A percentile compares a stretch with the other conserved stretches of the same genome.
Evolutionary conservation across 2,888 invertebrate species (phyloP).

Genomic region (Dioctria linearis): DNA sequence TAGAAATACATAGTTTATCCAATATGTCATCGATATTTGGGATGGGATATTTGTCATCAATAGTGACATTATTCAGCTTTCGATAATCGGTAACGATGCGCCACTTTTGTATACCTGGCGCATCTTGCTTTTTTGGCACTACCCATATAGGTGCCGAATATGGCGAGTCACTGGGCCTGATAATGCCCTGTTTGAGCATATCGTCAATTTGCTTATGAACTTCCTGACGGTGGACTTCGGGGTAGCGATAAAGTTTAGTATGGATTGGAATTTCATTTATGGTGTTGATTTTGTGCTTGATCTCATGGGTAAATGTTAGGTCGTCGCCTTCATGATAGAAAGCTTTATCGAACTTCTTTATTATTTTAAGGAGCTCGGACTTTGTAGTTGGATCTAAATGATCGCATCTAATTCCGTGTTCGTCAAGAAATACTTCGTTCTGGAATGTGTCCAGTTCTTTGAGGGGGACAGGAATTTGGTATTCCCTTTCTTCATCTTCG

Average conservation of each 20-base stretch:
- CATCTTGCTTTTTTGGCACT: constrained; percentile 42
- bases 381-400: constrained; percentile 24
- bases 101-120: constrained; percentile 52
- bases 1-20: constrained; percentile 57
- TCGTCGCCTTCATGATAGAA: constrained; percentile 44
- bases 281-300: too few relatives aligned
- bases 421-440: too few relatives aligned
- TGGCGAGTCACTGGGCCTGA: too few relatives aligned
- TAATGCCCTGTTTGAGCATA: constrained; percentile 57
- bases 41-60: constrained; percentile 60
- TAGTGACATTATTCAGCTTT: background rate
- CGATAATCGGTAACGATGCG: constrained; percentile 41
- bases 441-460: too few relatives aligned
- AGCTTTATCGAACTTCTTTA: constrained; percentile 39
- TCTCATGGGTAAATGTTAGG: background rate
- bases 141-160: background rate
- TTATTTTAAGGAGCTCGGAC: background rate
- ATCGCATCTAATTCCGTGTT: background rate
- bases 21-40: constrained; percentile 60
- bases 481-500: background rate
- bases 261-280: constrained; percentile 44
- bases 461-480: too few relatives aligned
- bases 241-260: constrained; percentile 54
- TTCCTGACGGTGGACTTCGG: constrained; percentile 42
- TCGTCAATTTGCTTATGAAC: constrained; percentile 44